Base-by-base conservation (phyloP, 1,140 invertebrate species). In the Drosophila murphyi region DNA sequence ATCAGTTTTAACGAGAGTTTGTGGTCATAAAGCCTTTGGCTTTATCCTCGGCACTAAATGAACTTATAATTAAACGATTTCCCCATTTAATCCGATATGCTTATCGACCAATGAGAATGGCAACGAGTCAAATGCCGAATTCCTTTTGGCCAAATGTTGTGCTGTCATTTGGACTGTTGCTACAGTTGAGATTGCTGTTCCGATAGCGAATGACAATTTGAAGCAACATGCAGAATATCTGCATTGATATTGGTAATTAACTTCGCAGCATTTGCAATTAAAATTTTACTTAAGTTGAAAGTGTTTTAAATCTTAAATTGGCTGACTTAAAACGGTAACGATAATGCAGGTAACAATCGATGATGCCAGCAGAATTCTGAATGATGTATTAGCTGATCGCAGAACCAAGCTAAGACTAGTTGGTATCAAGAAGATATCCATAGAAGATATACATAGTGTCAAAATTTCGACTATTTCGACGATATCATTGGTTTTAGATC, bases 21-120 rank as follows among this genome's bases (percentile, higher is more conserved):
- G 55, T 51, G 73, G 34, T 45, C 28, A 60, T 76, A 68, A 83
- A 89, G 74, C 85, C 86, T 63, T 78, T 54, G 76, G 83, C 80
- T 72, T 88, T 88, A 70, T 62, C 59, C 62, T 55, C n/a, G 64
- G 69, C 80, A 80, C 89, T 88, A 88, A 88, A 81, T 81, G 85
- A 82, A 81, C 74, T 89, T 88, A 89, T 89, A 89, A 89, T 89
- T 89, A 89, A 89, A 90, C 86, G 86, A 83, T 90, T 90, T 89
- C 71, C 64, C 69, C 81, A 77, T 78, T 90, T 85, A 90, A 89
- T 90, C 85, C 77, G 71, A 72, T 85, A 71, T 65, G 78, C 85
- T 85, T 89, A 89, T 83, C 79, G 76, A 41, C 39, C 64, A 70
- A 68, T 62, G 60, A 67, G 72, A 56, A 50, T 60, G 63, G 5